Evolutionary conservation across 2,888 invertebrate species (phyloP), one percentile per base, ranked within the genome.

Genomic region (Agonum fuliginosum): DNA sequence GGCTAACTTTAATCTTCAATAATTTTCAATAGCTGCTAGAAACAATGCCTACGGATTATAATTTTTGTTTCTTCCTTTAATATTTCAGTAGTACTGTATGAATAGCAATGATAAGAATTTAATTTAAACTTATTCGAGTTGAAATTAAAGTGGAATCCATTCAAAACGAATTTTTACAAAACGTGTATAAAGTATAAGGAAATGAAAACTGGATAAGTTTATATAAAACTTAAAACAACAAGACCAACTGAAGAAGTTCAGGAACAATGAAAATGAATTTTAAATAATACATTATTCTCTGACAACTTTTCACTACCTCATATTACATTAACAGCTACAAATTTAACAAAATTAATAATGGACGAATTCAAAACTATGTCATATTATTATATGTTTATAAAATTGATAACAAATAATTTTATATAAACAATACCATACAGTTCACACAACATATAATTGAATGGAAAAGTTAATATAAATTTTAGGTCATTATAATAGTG

Each of bases 241-340:
- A 12, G 17, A 22, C 51, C 12, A 22, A 14, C 58, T 58, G 0
- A 10, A 62, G 58, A 62, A 62, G 30, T 62, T 62, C 30, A 30
- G 34, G 30, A 62, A 62, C 58, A 62, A 62, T 62, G 58, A 62
- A 10, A 62, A 62, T 62, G 58, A 62, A 62, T 62, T 62, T 62
- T 62, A 62, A 62, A 62, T 54, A 54, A 54, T 62, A 30, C 58
- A 62, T 30, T 62, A 30, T 62, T 30, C 58, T 17, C 30, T 62
- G 34, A 30, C 58, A 62, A 62, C 58, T 62, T 62, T 62, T 27
- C 58, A 62, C 30, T 51, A 62, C 27, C 30, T 62, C 27, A 58
- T 30, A 27, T 30, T 22, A 34, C 34, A 34, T 34, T 34, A 37
- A 37, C 24, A 54, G 54, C 54, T 24, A 54, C 54, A 54, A 54